Percentiles rank a stretch among this genome's conserved stretches.
These are phyloP conservation scores for Dendroctonus valens DNA, from an alignment of 1,140 invertebrate genomes.

Conservation along the genomic window DNA sequence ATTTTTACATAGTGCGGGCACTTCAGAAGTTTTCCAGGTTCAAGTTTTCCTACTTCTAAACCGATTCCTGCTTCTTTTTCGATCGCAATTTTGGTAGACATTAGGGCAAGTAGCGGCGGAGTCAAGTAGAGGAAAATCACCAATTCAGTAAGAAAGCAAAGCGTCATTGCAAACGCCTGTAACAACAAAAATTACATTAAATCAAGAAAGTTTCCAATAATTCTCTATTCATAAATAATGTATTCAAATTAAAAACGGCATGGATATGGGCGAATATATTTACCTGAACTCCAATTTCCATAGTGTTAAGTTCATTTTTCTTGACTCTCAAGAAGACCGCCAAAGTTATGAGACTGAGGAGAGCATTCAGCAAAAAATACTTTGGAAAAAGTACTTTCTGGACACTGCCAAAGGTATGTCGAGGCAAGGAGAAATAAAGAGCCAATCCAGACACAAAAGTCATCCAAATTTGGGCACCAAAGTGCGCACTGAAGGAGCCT, in stretches of 20 bases:
- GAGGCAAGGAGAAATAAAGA: constrained; percentile 76
- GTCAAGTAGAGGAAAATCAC: constrained; percentile 67
- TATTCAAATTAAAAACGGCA: too few relatives aligned
- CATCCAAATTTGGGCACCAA: constrained; percentile 86
- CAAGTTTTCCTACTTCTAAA: constrained; percentile 66
- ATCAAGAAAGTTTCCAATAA: too few relatives aligned
- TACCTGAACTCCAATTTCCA: constrained; percentile 44
- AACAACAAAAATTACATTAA: constrained; percentile 44
- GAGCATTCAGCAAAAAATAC: constrained; percentile 76
- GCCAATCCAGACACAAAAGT: constrained; percentile 82
- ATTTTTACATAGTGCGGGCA: constrained; percentile 71
- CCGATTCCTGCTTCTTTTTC: constrained; percentile 70
- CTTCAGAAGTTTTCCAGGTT: constrained; percentile 63
- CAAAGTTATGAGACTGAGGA: constrained; percentile 70
- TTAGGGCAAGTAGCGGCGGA: constrained; percentile 63
- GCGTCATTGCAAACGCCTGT: constrained; percentile 63
- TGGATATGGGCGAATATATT: constrained; percentile 7
- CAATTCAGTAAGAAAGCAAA: constrained; percentile 69
- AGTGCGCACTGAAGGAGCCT: constrained; percentile 70
- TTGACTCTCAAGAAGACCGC: constrained; percentile 49
- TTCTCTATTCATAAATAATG: too few relatives aligned
- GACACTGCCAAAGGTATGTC: constrained; percentile 78
- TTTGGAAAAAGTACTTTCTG: constrained; percentile 82
- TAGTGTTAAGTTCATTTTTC: constrained; percentile 34
- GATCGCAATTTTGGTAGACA: constrained; percentile 65